Evolutionary conservation across 1,140 invertebrate species (phyloP).

Genomic region (Chironomus tepperi): DNA sequence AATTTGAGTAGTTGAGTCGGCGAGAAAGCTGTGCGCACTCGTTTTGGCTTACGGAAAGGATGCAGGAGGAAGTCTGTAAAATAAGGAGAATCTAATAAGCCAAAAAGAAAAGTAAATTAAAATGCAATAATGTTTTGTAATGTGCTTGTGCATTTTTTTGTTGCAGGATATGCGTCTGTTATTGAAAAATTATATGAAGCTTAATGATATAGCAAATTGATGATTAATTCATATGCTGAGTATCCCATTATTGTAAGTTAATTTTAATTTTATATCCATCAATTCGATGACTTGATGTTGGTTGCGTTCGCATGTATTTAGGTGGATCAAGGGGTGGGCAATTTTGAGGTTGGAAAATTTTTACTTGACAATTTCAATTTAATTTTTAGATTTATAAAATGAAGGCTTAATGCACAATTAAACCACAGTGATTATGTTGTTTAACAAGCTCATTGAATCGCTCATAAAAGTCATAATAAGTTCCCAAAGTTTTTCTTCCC

Average conservation of each 20-base stretch:
- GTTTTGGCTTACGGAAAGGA: conserved; percentile 86
- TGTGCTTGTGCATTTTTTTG: neutral
- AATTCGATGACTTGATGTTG: no score
- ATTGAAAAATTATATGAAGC: conserved; percentile 1
- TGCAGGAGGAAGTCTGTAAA: conserved; percentile 32
- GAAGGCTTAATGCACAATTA: no score
- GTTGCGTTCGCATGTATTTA: no score
- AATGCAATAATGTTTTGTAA: neutral
- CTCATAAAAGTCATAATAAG: neutral
- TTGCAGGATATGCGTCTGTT: conserved; percentile 3
- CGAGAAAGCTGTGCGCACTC: conserved; percentile 90
- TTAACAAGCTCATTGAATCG: neutral
- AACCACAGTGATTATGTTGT: neutral
- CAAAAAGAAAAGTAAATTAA: neutral
- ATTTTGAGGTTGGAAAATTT: no score
- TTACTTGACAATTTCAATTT: no score
- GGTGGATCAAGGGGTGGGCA: no score
- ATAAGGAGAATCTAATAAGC: conserved; percentile 15
- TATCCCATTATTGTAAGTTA: no score
- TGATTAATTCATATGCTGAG: neutral
- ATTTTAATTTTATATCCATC: no score
- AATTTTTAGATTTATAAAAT: neutral
- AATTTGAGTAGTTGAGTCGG: conserved; percentile 84
- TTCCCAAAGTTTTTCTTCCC: neutral
- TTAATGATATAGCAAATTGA: conserved; percentile 14